A percentile compares a stretch with the other conserved stretches of the same genome.
phyloP scores from a whole-genome alignment of 2,888 invertebrate genomes.

The Polietes domitor region DNA sequence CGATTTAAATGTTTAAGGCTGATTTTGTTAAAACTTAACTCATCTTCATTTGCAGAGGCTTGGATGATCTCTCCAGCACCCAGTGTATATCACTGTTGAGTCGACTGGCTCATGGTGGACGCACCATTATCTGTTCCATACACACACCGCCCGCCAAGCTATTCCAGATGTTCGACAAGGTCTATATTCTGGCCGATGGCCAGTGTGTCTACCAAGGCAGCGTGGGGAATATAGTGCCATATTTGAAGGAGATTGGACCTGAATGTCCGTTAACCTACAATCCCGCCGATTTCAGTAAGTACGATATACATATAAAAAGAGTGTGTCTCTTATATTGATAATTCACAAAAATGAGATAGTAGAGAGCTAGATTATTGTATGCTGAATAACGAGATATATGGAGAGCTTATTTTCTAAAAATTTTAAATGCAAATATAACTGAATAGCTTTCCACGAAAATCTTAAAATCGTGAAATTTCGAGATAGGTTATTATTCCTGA shows the following conservation, averaged over 20 bases:
- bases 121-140: slow-evolving; percentile 96
- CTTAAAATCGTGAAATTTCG: no score
- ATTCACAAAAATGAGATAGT: no score
- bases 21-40: neutral
- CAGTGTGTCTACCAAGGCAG: slow-evolving; percentile 95
- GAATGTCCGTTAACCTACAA: slow-evolving; percentile 96
- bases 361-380: no score
- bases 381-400: no score
- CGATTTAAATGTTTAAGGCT: no score
- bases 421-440: no score
- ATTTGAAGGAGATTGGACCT: slow-evolving; percentile 88
- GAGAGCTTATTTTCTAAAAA: no score
- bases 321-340: no score
- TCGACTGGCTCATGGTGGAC: slow-evolving; percentile 90
- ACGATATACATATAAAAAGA: no score
- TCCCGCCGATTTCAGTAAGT: slow-evolving; percentile 96
- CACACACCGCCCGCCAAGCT: slow-evolving; percentile 98
- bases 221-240: slow-evolving; percentile 90
- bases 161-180: slow-evolving; percentile 94
- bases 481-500: no score
- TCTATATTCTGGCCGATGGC: slow-evolving; percentile 93
- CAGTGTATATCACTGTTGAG: slow-evolving; percentile 94
- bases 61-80: slow-evolving; percentile 94
- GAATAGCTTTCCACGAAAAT: no score
- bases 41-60: slow-evolving; percentile 84